Percentiles rank a stretch among this genome's conserved stretches.
Conservation (phyloP, 2,888 invertebrate genomes). For the Acanthoscelides obtectus region DNA sequence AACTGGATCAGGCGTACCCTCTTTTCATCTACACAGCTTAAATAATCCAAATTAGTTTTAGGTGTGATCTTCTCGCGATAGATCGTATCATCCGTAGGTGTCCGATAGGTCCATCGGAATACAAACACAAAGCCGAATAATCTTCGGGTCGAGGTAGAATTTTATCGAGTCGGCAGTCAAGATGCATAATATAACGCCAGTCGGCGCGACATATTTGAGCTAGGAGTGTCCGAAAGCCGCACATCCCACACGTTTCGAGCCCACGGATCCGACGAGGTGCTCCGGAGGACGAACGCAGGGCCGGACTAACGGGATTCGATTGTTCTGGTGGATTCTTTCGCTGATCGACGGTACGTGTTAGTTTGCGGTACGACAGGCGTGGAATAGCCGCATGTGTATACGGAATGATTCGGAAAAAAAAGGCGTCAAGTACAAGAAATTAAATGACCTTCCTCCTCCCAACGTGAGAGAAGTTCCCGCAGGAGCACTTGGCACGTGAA, state of each 20-base stretch:
- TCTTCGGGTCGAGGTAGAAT: constrained; percentile 10
- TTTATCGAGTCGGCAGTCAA: constrained; percentile 30
- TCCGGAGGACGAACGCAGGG: background rate
- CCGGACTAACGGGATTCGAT: background rate
- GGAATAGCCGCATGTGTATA: background rate
- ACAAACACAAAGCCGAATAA: background rate
- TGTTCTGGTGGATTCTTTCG: background rate
- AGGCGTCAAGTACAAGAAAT: too few relatives aligned
- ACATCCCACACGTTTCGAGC: constrained; percentile 32
- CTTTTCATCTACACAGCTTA: too few relatives aligned
- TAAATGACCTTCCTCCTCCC: too few relatives aligned
- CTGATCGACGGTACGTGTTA: background rate
- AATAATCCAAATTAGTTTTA: too few relatives aligned
- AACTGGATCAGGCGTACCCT: too few relatives aligned
- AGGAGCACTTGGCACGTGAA: too few relatives aligned
- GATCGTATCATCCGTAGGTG: too few relatives aligned
- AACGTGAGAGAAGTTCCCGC: too few relatives aligned
- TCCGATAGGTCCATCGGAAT: background rate
- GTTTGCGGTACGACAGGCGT: background rate
- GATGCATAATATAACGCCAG: constrained; percentile 29
- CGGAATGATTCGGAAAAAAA: background rate
- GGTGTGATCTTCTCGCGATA: too few relatives aligned
- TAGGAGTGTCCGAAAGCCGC: constrained; percentile 33
- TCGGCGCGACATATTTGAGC: constrained; percentile 36
- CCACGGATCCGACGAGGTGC: constrained; percentile 19